A percentile compares a stretch with the other conserved stretches of the same genome.
Conservation (phyloP, 2,797 vertebrate species). For the Sylvia borin region DNA sequence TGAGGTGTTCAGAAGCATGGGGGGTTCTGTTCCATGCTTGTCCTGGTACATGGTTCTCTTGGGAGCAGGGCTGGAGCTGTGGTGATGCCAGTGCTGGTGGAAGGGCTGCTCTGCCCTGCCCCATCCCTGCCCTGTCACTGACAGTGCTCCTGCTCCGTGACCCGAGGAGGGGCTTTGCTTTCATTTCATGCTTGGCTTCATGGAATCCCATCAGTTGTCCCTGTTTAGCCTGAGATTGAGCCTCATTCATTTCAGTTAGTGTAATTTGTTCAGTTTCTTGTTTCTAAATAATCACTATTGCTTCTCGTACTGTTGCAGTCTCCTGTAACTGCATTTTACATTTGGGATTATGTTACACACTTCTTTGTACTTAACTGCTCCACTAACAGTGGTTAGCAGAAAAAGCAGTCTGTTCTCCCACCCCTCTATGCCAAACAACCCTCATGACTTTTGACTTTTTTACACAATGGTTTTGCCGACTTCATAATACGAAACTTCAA, state of each 20-base stretch:
- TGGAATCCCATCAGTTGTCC: not conserved
- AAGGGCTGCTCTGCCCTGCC: not conserved
- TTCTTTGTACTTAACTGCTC: not conserved
- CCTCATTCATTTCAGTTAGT: not conserved
- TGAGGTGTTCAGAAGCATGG: rapidly evolving
- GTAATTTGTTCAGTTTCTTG: not conserved
- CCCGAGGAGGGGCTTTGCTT: not conserved
- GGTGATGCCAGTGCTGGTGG: not conserved
- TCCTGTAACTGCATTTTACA: not conserved
- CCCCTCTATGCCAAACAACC: not conserved
- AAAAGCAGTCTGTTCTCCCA: not conserved
- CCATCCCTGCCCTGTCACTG: not conserved
- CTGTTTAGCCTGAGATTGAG: not conserved
- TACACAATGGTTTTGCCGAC: not conserved
- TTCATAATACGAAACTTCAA: not conserved
- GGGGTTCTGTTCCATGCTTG: rapidly evolving
- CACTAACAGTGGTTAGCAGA: not conserved
- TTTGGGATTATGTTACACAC: not conserved
- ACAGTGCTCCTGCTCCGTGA: rapidly evolving
- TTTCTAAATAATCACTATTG: not conserved
- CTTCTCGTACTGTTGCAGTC: not conserved
- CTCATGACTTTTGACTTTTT: not conserved
- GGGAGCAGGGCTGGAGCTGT: not conserved
- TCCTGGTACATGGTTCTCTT: not conserved
- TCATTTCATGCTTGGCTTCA: not conserved